A percentile compares a stretch with the other conserved stretches of the same genome.
Evolutionary conservation across 2,113 vertebrate species (phyloP).

Genomic region (Sclerurus mexicanus): DNA sequence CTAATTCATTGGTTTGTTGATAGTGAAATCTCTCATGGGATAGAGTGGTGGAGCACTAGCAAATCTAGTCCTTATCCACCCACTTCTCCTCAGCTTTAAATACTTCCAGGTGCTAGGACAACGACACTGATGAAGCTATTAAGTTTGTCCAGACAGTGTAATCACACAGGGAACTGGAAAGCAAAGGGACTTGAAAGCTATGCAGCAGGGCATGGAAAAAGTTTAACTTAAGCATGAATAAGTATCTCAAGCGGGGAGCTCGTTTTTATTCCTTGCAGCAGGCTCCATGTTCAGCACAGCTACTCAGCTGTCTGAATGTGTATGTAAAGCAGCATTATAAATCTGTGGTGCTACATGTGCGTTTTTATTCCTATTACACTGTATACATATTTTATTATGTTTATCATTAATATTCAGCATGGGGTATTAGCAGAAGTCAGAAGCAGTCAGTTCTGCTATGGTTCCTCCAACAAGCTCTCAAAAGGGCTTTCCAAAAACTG

Average conservation of each 20-base stretch:
- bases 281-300: background rate
- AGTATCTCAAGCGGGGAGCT: background rate
- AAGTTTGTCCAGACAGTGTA: background rate
- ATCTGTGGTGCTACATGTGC: slow-evolving; percentile 18
- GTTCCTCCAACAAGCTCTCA: slow-evolving; percentile 1
- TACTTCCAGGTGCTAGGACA: background rate
- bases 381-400: slow-evolving; percentile 68
- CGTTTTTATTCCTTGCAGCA: slow-evolving; percentile 32
- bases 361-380: slow-evolving; percentile 62
- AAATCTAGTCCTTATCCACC: background rate
- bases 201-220: background rate
- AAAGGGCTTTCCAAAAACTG: background rate
- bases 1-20: background rate
- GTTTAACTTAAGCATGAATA: background rate
- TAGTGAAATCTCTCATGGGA: background rate
- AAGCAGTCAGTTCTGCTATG: slow-evolving; percentile 57
- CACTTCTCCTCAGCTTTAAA: background rate
- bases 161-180: background rate
- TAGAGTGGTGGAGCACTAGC: background rate
- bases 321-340: slow-evolving; percentile 43
- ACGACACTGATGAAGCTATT: background rate
- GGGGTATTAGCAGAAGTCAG: slow-evolving; percentile 55
- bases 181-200: background rate
- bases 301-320: slow-evolving; percentile 34
- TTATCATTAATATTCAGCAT: slow-evolving; percentile 62